These are phyloP conservation scores for Ochotona curzoniae DNA, from an alignment of 2,113 vertebrate species.

Conservation along the genomic window DNA sequence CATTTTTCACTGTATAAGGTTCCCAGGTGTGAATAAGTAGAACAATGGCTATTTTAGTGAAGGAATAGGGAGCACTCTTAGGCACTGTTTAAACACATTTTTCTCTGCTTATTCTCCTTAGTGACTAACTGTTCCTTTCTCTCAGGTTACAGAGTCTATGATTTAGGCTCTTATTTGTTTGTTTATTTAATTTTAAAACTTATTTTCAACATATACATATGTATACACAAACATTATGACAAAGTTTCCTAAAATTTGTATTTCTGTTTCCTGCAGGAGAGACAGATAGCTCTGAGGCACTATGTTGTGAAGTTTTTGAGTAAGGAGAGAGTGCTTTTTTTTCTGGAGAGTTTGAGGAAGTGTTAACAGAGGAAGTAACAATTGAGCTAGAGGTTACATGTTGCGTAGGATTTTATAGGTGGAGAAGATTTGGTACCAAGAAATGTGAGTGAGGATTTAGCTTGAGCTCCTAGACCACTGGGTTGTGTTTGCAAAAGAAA, in stretches of 20 bases:
- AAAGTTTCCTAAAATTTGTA: not conserved
- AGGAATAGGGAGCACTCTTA: not conserved
- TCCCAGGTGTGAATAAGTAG: not conserved
- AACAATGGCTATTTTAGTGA: not conserved
- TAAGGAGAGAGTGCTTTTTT: conserved; percentile 2
- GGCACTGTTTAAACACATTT: not conserved
- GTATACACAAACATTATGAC: not conserved
- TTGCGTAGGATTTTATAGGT: not conserved
- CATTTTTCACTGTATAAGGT: not conserved
- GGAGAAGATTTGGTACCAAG: not conserved
- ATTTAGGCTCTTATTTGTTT: not conserved
- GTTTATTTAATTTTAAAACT: not conserved
- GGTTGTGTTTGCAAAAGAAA: not conserved
- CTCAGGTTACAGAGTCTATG: not conserved
- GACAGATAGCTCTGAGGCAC: not conserved
- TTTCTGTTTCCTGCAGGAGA: not conserved
- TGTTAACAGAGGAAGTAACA: not conserved
- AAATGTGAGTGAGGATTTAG: not conserved
- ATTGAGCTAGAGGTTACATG: not conserved
- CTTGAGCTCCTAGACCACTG: not conserved
- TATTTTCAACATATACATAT: not conserved
- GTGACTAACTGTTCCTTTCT: not conserved
- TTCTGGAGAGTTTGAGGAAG: not conserved
- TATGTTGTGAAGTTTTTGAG: not conserved
- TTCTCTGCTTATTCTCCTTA: not conserved